A percentile compares a stretch with the other conserved stretches of the same genome.
These are phyloP conservation scores for Platyrinchus mystaceus DNA, from an alignment of 2,797 vertebrate genomes.

Conservation along the genomic window DNA sequence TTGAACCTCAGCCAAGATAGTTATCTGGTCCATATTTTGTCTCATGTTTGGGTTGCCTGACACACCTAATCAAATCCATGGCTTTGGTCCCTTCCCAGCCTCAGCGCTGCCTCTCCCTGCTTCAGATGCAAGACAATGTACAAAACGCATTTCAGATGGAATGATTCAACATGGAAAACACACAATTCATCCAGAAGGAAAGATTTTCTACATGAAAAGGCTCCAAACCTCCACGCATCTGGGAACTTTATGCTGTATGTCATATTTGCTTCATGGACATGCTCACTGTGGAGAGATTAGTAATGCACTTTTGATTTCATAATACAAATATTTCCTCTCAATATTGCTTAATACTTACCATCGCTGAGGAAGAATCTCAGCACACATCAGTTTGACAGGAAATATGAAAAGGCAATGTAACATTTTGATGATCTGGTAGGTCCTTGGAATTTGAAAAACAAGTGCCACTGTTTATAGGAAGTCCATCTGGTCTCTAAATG, in stretches of 20 bases:
- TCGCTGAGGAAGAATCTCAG: neutral
- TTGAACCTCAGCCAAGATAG: neutral
- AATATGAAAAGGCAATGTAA: neutral
- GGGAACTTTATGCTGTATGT: neutral
- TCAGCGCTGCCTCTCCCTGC: neutral
- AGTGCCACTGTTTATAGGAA: neutral
- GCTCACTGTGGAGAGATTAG: neutral
- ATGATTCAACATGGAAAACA: neutral
- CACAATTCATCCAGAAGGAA: neutral
- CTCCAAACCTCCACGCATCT: neutral
- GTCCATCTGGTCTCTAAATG: neutral
- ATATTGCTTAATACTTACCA: neutral
- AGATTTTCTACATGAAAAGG: neutral
- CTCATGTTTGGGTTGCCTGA: neutral
- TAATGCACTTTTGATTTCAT: neutral
- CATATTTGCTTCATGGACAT: neutral
- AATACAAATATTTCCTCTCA: neutral
- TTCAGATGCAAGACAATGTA: neutral
- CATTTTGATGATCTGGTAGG: neutral
- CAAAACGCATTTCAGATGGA: neutral
- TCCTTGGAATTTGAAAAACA: neutral
- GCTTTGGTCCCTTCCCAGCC: neutral
- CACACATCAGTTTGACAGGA: neutral
- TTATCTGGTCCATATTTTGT: neutral
- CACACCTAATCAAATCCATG: constrained; percentile 27